These are phyloP conservation scores for Natator depressus DNA, from an alignment of 2,113 vertebrate genomes.

Conservation along the genomic window DNA sequence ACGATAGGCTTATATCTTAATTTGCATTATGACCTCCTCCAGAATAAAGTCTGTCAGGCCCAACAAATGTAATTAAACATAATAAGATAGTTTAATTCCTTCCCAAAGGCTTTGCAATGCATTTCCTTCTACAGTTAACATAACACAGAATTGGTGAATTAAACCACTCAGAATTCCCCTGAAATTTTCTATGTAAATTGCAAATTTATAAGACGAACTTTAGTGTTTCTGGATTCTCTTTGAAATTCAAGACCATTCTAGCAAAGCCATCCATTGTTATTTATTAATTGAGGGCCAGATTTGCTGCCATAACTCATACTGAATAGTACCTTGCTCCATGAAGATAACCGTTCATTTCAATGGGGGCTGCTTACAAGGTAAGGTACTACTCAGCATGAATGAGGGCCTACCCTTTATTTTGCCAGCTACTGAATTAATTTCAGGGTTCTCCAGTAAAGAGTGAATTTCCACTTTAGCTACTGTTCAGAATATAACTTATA, in stretches of 20 bases:
- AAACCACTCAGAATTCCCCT: constrained; percentile 31
- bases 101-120: constrained; percentile 9
- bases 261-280: not conserved
- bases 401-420: not conserved
- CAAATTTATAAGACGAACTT: constrained; percentile 17
- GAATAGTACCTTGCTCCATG: not conserved
- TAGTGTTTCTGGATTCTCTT: constrained; percentile 18
- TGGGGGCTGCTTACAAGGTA: not conserved
- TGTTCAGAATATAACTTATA: not conserved
- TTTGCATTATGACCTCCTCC: constrained; percentile 21
- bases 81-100: constrained; percentile 24
- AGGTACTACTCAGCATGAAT: not conserved
- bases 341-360: not conserved
- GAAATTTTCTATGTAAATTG: constrained; percentile 26
- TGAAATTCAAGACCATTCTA: constrained; percentile 10
- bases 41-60: not conserved
- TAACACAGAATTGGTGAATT: not conserved
- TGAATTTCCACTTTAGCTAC: not conserved
- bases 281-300: not conserved
- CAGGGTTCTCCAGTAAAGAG: not conserved
- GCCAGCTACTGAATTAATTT: not conserved
- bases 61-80: constrained; percentile 19
- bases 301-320: not conserved
- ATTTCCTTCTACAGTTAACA: not conserved
- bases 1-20: not conserved